Base-by-base conservation (phyloP, 2,113 vertebrate species). In the Donacobius atricapilla region DNA sequence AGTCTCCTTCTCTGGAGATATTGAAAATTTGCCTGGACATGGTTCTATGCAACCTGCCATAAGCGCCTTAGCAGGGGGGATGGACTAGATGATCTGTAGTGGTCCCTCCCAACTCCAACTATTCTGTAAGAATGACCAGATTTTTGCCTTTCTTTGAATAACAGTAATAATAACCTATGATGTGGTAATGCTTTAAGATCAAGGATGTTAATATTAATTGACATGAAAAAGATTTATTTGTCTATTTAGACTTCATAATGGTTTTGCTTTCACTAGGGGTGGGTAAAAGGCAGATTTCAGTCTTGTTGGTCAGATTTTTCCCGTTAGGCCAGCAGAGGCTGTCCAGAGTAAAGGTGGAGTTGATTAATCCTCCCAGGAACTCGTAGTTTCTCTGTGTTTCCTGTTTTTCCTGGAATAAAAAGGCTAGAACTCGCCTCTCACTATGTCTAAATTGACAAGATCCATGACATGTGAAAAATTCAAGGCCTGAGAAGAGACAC, bases 261-360 rank as follows among this genome's bases (percentile, higher is more conserved):
- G 23, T 69, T 91, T 93, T 94, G 61, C 53, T 68, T 88, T 78
- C 57, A 40, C 22, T 64, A 37, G 28, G 37, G 72, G 53, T 79
- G 63, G 31, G 54, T 90, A 69, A 95, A 94, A 92, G 61, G 40
- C 57, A 88, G n/a, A 90, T 91, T 95, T 89, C 48, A 91, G 51
- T 64, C 61, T 75, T 50, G 47, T 63, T 96, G 82, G 37, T 90
- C 63, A 80, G 25, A 76, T 83, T 85, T 85, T 93, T 90, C 78
- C 33, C 76, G 17, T 87, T 85, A 40, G 53, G 58, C 54, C 31
- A 65, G 82, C 37, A 85, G 58, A 61, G 83, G 57, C 40, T 85
- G 33, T 83, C 66, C 66, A 57, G n/a, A 72, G n/a, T 53, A 83
- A 87, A 94, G 64, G 61, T 88, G 70, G 19, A 58, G 35, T 66